Evolutionary conservation across 2,888 invertebrate genomes (phyloP).

Genomic region (Hoplodrina blanda): DNA sequence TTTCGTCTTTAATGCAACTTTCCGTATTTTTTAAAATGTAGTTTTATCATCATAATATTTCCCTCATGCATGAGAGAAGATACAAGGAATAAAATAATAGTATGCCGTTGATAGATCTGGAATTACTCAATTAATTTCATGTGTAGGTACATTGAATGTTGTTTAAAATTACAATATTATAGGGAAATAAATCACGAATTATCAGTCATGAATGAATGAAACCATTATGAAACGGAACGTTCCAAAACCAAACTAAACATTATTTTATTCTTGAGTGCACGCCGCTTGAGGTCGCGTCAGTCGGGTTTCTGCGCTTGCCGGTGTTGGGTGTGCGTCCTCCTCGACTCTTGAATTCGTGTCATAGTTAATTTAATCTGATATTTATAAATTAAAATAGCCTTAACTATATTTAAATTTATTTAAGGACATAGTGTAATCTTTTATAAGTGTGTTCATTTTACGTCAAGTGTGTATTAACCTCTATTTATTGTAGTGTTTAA

Average conservation of each 20-base stretch:
- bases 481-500: conserved; percentile 71
- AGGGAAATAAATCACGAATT: conserved; percentile 29
- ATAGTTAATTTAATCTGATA: conserved; percentile 73
- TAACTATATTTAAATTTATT: conserved; percentile 62
- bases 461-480: conserved; percentile 75
- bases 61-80: background rate
- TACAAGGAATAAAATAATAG: background rate
- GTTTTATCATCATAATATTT: background rate
- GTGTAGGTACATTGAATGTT: background rate
- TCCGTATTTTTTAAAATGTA: background rate
- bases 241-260: conserved; percentile 62
- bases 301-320: conserved; percentile 89
- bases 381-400: conserved; percentile 72
- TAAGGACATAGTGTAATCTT: conserved; percentile 67
- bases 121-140: conserved; percentile 3
- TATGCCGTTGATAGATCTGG: background rate
- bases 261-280: conserved; percentile 71
- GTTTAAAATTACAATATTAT: conserved; percentile 18
- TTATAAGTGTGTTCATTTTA: conserved; percentile 73
- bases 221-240: conserved; percentile 72
- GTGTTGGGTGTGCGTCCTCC: conserved; percentile 79
- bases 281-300: conserved; percentile 81
- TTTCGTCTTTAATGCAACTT: background rate
- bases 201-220: conserved; percentile 66
- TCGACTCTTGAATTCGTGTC: conserved; percentile 84